A percentile compares a stretch with the other conserved stretches of the same genome.
phyloP scores from a whole-genome alignment of 2,888 invertebrate species.

The Macrophya alboannulata region DNA sequence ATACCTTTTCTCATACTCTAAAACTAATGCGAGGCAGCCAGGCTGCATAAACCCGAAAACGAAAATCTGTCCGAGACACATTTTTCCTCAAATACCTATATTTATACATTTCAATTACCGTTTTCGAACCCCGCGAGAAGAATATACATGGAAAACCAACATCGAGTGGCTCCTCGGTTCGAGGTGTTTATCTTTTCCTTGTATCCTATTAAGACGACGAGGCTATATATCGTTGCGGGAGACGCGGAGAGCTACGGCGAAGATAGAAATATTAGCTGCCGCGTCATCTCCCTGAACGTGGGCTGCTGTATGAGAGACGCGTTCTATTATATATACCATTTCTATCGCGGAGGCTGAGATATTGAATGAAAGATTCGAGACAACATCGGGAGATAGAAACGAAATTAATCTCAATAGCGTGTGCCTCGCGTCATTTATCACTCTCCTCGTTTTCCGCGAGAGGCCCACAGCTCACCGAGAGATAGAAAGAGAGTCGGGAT shows the following conservation, averaged over 20 bases:
- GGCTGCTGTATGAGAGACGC: not conserved
- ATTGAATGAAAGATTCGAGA: constrained; percentile 58
- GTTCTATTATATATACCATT: constrained; percentile 42
- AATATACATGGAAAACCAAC: not conserved
- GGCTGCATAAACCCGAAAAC: too few relatives aligned
- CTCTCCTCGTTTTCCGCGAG: constrained; percentile 67
- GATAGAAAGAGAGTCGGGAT: constrained; percentile 45
- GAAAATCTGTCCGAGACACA: too few relatives aligned
- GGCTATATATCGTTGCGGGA: not conserved
- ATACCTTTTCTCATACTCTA: not conserved
- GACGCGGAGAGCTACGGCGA: not conserved
- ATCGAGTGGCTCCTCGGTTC: not conserved
- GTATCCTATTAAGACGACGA: not conserved
- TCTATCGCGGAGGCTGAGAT: constrained; percentile 49
- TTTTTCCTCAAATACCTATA: too few relatives aligned
- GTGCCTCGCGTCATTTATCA: constrained; percentile 77
- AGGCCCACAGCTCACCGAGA: constrained; percentile 35
- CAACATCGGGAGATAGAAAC: constrained; percentile 53
- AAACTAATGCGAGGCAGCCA: constrained; percentile 51
- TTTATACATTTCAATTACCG: not conserved
- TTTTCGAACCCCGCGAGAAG: not conserved
- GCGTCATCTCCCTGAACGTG: constrained; percentile 50
- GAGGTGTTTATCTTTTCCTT: not conserved
- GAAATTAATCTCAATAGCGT: constrained; percentile 78
- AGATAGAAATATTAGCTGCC: constrained; percentile 54